phyloP scores from a whole-genome alignment of 2,113 vertebrate genomes.

The Hemicordylus capensis region DNA sequence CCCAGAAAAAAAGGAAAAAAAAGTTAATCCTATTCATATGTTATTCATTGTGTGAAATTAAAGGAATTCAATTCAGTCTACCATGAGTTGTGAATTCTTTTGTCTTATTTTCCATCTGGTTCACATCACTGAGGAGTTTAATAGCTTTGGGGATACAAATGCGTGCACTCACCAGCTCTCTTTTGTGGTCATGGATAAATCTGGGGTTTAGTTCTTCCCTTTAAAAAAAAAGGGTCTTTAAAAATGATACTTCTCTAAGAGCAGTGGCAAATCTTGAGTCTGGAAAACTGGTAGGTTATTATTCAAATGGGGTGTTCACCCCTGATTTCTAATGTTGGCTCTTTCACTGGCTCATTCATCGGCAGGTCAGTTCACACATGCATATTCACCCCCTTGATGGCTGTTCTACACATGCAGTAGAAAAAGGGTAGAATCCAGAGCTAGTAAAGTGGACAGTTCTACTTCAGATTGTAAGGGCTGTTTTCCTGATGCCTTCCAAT shows the following conservation, averaged over 20 bases:
- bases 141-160: constrained; percentile 74
- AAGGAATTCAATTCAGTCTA: constrained; percentile 87
- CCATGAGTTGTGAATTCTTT: constrained; percentile 84
- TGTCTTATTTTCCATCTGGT: constrained; percentile 84
- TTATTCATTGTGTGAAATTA: constrained; percentile 99
- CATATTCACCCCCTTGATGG: too few species aligned
- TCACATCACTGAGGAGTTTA: constrained; percentile 77
- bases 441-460: neutral
- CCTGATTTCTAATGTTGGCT: neutral
- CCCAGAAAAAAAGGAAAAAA: constrained; percentile 74
- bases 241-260: neutral
- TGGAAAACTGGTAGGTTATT: neutral
- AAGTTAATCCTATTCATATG: constrained; percentile 99
- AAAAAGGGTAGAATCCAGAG: neutral
- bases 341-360: neutral
- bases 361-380: neutral
- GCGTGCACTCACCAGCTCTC: constrained; percentile 68
- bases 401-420: neutral
- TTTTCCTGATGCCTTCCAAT: neutral
- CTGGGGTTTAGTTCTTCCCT: constrained; percentile 47
- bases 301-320: too few species aligned
- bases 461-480: neutral
- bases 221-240: neutral
- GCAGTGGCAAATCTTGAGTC: neutral
- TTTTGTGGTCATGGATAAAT: constrained; percentile 76